phyloP scores from a whole-genome alignment of 2,113 vertebrate genomes.

The Aldabrachelys gigantea region DNA sequence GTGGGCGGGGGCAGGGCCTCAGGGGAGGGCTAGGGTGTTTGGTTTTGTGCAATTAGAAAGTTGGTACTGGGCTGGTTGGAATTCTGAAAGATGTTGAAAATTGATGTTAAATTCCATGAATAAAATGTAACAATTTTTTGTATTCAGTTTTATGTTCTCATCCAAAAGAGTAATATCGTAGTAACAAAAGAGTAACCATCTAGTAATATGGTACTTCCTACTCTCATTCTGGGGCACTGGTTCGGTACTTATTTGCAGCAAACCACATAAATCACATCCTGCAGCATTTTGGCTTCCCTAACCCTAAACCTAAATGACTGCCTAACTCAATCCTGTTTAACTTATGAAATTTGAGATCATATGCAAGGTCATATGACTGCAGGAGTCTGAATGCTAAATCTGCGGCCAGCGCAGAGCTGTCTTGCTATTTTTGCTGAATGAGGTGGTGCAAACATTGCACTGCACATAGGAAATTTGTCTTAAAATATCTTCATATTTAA shows the following conservation, averaged over 20 bases:
- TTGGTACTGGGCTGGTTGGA: neutral
- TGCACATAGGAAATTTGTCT: neutral
- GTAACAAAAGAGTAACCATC: neutral
- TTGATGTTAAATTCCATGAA: neutral
- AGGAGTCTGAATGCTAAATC: neutral
- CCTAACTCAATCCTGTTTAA: neutral
- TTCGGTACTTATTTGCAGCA: neutral
- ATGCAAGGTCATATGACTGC: neutral
- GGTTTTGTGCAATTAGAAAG: no score
- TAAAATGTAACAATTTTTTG: conserved; percentile 7
- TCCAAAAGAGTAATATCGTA: neutral
- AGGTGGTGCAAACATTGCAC: neutral
- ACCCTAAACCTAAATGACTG: neutral
- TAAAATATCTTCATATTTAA: neutral
- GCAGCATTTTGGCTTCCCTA: neutral
- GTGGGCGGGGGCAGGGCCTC: no score
- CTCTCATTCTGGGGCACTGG: neutral
- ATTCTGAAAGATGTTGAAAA: conserved; percentile 16
- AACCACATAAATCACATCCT: neutral
- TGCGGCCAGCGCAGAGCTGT: neutral
- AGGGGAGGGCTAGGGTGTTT: no score
- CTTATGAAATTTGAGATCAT: conserved; percentile 12
- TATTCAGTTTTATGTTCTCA: conserved; percentile 9
- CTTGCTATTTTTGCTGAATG: neutral
- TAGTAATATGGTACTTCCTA: neutral